Evolutionary conservation across 2,888 invertebrate species (phyloP).

Genomic region (Orthosia cruda): DNA sequence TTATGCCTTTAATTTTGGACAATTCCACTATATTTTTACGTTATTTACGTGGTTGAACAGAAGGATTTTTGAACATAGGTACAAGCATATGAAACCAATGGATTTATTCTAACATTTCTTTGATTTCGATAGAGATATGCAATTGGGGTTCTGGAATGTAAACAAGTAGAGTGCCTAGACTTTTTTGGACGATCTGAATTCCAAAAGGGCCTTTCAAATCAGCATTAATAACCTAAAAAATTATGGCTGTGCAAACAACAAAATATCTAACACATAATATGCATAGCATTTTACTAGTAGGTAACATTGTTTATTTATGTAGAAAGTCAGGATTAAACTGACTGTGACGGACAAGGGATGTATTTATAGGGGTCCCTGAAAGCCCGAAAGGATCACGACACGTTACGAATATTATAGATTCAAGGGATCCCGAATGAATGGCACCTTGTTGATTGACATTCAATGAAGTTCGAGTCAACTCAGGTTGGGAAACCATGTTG

Average conservation of each 20-base stretch:
- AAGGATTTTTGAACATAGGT: too few relatives aligned
- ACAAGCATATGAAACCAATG: too few relatives aligned
- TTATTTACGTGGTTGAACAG: too few relatives aligned
- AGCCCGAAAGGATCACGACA: conserved; percentile 12
- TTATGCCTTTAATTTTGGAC: too few relatives aligned
- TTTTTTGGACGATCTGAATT: neutral
- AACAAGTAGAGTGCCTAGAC: too few relatives aligned
- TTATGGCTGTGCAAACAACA: neutral
- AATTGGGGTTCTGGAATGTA: too few relatives aligned
- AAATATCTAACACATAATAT: neutral
- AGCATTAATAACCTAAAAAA: neutral
- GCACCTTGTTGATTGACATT: neutral
- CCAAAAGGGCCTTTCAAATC: neutral
- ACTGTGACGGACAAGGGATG: conserved; percentile 45
- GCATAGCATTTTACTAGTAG: neutral
- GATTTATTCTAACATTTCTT: too few relatives aligned
- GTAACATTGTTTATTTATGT: conserved; percentile 3
- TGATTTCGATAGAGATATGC: too few relatives aligned
- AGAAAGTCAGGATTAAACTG: conserved; percentile 30
- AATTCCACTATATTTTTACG: too few relatives aligned
- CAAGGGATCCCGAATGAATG: neutral
- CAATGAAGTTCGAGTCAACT: neutral
- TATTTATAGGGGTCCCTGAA: conserved; percentile 37
- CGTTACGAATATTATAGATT: conserved; percentile 9
- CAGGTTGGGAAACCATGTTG: neutral